Percentiles rank a stretch among this genome's conserved stretches.
Evolutionary conservation across 2,113 vertebrate genomes (phyloP).

Genomic region (Pomatostomus ruficeps): DNA sequence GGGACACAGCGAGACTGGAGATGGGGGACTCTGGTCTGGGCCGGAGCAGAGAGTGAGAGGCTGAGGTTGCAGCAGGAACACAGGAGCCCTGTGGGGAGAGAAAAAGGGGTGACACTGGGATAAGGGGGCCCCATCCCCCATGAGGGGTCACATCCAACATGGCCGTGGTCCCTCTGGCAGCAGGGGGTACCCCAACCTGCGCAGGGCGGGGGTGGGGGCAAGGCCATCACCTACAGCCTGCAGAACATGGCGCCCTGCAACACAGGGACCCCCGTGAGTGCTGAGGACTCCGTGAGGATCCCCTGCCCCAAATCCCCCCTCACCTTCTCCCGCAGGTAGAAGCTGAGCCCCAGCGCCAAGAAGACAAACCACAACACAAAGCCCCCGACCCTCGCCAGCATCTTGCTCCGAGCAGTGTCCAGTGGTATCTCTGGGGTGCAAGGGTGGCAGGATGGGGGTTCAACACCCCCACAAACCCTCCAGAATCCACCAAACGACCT

Average conservation of each 20-base stretch:
- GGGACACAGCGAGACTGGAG: neutral
- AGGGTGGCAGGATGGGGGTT: neutral
- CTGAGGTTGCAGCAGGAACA: neutral
- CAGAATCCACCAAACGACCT: neutral
- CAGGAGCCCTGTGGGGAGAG: neutral
- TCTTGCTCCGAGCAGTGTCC: neutral
- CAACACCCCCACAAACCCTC: neutral
- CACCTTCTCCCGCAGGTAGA: neutral
- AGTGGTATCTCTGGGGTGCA: neutral
- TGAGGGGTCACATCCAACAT: neutral
- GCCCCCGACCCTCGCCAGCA: neutral
- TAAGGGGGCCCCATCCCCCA: neutral
- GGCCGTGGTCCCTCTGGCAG: neutral
- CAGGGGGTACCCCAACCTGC: neutral
- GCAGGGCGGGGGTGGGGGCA: neutral
- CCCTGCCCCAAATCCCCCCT: neutral
- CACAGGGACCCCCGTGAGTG: neutral
- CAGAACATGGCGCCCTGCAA: neutral
- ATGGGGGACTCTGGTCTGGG: neutral
- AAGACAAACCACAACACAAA: neutral
- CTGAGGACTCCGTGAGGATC: neutral
- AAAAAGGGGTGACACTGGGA: neutral
- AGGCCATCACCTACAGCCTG: neutral
- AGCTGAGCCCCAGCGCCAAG: neutral
- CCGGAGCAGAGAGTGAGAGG: neutral